Base-by-base conservation (phyloP, 2,888 invertebrate species). In the Prostheceraeus crozeri region DNA sequence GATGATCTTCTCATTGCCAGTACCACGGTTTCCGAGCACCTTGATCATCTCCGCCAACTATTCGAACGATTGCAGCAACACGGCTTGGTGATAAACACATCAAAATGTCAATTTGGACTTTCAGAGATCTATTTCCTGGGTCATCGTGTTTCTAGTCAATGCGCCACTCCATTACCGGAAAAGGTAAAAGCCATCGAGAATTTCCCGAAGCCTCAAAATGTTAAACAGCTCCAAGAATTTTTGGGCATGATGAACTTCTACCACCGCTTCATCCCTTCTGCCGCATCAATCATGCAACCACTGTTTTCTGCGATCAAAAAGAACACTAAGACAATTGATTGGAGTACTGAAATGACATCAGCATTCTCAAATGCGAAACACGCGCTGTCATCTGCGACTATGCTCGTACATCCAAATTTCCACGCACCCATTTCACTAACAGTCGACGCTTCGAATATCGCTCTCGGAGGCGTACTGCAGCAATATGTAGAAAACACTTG, bases 191-290 rank as follows among this genome's bases (percentile, higher is more conserved):
- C 40, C n/a, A 14, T 40, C 40, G 14, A 19, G 6, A 40, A 14
- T 40, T 40, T 40, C 19, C 40, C 40, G 14, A 40, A 14, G n/a
- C n/a, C 40, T 40, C n/a, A 14, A 14, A 40, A 40, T 33, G n/a
- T 33, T 33, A n/a, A 33, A 33, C 21, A 40, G 21, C 40, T 40
- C 14, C 8, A 40, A 19, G 40, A 40, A 14, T 40, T 16, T 19
- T 19, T 40, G 14, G 60, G 57, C n/a, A 61, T 67, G 54, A 45
- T 57, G 14, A 65, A 62, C 51, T 66, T 64, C 51, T 67, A 66
- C 35, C 61, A 59, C 19, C 53, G 53, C 30, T 66, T 67, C 54
- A 35, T 64, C 10, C 62, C 52, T 11, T 48, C 52, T 52, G 46
- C 23, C 8, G 62, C 62, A n/a, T 35, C 27, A 25, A 1, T 62